Percentiles rank a stretch among this genome's conserved stretches.
Evolutionary conservation across 2,888 invertebrate species (phyloP).

Genomic region (Drosophila sordidula): DNA sequence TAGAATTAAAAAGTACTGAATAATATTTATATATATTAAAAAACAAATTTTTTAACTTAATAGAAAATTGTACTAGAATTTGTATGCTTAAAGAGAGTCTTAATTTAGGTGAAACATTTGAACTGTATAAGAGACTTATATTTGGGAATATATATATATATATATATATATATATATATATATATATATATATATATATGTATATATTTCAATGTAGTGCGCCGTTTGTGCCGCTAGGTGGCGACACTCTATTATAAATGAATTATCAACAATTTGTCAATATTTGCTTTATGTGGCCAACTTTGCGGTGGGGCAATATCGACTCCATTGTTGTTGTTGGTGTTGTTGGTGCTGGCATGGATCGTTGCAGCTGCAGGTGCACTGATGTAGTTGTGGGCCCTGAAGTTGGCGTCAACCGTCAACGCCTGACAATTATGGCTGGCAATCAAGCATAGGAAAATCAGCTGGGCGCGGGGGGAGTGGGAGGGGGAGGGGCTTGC

Average conservation of each 20-base stretch:
- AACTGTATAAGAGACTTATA: too few species aligned
- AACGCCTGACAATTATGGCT: slow-evolving; percentile 75
- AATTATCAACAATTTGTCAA: slow-evolving; percentile 54
- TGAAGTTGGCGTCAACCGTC: slow-evolving; percentile 64
- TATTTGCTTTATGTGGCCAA: slow-evolving; percentile 34
- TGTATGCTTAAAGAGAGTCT: too few species aligned
- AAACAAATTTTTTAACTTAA: too few species aligned
- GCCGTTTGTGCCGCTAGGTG: slow-evolving; percentile 29
- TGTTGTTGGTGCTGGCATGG: slow-evolving; percentile 30
- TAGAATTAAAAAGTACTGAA: too few species aligned
- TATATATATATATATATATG: not conserved
- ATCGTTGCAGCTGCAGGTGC: slow-evolving; percentile 49
- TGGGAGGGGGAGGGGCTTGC: slow-evolving; percentile 2
- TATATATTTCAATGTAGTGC: not conserved
- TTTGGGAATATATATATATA: too few species aligned
- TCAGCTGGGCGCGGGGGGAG: not conserved
- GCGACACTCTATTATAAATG: slow-evolving; percentile 36
- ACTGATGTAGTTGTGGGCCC: slow-evolving; percentile 34
- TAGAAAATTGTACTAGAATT: too few species aligned
- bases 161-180: not conserved
- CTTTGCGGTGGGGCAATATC: slow-evolving; percentile 32
- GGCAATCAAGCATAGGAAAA: slow-evolving; percentile 63
- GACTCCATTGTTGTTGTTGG: slow-evolving; percentile 8
- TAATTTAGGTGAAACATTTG: too few species aligned
- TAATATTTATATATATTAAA: too few species aligned